Evolutionary conservation across 2,797 vertebrate genomes (phyloP), one percentile per base, ranked within the genome.

Genomic region (Rhinophrynus dorsalis): DNA sequence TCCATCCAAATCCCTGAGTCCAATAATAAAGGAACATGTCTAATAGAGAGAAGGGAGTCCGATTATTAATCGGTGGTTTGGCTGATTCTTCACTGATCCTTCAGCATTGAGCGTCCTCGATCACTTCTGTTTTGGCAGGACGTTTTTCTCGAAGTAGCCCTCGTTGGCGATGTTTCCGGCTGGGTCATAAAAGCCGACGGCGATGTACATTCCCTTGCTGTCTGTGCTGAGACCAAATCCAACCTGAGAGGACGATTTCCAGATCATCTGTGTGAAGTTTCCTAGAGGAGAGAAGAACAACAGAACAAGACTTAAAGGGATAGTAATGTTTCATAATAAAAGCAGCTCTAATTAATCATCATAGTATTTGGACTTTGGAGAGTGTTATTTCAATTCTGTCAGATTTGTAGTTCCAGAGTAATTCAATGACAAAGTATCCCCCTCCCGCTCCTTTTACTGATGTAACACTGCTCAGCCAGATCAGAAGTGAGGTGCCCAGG

Each of bases 211-310:
- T 5, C 80, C 80, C 37, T 75, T 76, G 10, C 75, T 79, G 70
- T 81, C 76, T 30, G 80, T 76, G 24, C 75, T 80, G 18, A 80
- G 48, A 3, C 79, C 81, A 6, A 79, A 33, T 1, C 81, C 83
- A 32, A 78, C 67, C 37, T 80, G 66, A 23, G 52, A 63, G 3
- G 79, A 74, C 5, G 72, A 71, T 48, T 68, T 81, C 83, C 83
- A 84, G n/a, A 84, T 74, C 78, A 83, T 78, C 71, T 84, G 83
- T 13, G 80, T 82, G 67, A 84, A 84, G 76, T 84, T 83, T 18
- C 83, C 83, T 84, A 42, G 30, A 6, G 10, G 40, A 12, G 3
- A 1, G 13, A 67, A 20, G 6, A n/a, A 20, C 9, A 30, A 30
- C 9, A 37, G 13, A 37, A 5, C 35, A 11, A 11, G 32, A 6